phyloP scores from a whole-genome alignment of 2,888 invertebrate genomes.

The Pachliopta kotzebuea region DNA sequence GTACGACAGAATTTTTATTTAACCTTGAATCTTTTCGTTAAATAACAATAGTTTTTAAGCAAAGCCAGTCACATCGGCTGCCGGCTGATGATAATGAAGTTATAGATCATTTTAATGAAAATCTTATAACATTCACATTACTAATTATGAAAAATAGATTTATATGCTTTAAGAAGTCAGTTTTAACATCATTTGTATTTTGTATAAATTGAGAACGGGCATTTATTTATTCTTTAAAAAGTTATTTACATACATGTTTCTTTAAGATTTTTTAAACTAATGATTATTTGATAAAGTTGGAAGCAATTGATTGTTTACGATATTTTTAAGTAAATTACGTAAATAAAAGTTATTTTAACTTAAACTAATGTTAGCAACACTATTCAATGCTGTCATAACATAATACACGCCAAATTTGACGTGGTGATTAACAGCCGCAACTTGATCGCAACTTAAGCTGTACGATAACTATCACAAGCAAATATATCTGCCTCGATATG shows the following conservation, averaged over 20 bases:
- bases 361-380: slow-evolving; percentile 23
- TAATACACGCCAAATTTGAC: background rate
- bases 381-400: slow-evolving; percentile 26
- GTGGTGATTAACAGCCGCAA: slow-evolving; percentile 9
- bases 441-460: background rate
- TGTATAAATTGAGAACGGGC: background rate
- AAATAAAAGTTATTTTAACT: background rate
- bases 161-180: background rate
- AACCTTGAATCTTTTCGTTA: too few relatives aligned
- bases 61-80: too few relatives aligned
- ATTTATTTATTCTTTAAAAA: too few relatives aligned
- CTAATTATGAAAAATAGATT: background rate
- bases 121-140: background rate
- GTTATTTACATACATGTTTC: too few relatives aligned
- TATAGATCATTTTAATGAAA: too few relatives aligned
- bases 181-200: background rate
- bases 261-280: too few relatives aligned
- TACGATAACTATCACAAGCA: slow-evolving; percentile 15
- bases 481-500: slow-evolving; percentile 14
- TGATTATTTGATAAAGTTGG: too few relatives aligned
- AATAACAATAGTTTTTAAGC: too few relatives aligned
- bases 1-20: too few relatives aligned
- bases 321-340: background rate
- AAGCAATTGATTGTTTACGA: background rate
- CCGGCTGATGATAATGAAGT: too few relatives aligned